phyloP scores from a whole-genome alignment of 2,797 vertebrate genomes.

The Valencia hispanica region DNA sequence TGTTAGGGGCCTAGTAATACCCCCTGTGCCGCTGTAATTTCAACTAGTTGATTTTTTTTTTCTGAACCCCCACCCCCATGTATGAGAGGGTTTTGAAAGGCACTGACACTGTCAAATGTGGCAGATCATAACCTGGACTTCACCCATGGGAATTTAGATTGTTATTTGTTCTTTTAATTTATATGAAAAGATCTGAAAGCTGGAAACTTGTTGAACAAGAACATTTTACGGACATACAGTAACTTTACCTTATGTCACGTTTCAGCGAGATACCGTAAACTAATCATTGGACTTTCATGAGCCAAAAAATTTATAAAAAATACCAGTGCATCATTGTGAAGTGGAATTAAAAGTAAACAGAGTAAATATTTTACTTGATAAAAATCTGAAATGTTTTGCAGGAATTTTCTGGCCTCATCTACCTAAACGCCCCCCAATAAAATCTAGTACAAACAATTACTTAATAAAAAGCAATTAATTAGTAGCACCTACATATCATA shows the following conservation, averaged over 20 bases:
- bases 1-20: constrained; percentile 85
- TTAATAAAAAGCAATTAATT: background rate
- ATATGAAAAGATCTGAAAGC: background rate
- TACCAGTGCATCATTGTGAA: background rate
- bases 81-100: constrained; percentile 43
- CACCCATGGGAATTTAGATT: background rate
- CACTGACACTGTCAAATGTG: constrained; percentile 33
- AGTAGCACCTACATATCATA: background rate
- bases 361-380: background rate
- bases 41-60: constrained; percentile 60
- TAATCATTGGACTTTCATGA: background rate
- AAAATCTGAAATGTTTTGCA: background rate
- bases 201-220: constrained; percentile 9
- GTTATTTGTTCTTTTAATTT: background rate
- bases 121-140: background rate
- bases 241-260: background rate
- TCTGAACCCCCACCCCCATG: background rate
- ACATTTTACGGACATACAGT: constrained; percentile 7
- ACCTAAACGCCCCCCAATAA: background rate
- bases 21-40: constrained; percentile 78
- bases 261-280: background rate
- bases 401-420: background rate
- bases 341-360: background rate
- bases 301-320: background rate
- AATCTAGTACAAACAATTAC: background rate